Percentiles rank a stretch among this genome's conserved stretches.
These are phyloP conservation scores for Gandaritis pyraliata DNA, from an alignment of 2,888 invertebrate species.

Conservation along the genomic window DNA sequence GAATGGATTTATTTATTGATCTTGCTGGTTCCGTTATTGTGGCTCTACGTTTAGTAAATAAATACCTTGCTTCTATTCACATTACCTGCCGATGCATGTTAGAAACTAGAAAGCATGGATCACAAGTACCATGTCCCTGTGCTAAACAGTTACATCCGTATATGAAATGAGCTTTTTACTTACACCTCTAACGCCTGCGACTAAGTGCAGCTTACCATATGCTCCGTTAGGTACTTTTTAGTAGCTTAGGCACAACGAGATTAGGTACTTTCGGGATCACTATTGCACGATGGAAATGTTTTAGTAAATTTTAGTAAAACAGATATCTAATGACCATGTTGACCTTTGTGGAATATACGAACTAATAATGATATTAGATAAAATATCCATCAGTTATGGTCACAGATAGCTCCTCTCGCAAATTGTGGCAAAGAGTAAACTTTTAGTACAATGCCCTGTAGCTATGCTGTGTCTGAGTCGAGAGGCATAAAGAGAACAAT, in stretches of 20 bases:
- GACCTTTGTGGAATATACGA: no score
- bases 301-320: no score
- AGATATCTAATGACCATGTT: no score
- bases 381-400: no score
- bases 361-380: no score
- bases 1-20: conserved; percentile 82
- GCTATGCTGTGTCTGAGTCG: conserved; percentile 45
- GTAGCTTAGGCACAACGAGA: no score
- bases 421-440: conserved; percentile 15
- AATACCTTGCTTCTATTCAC: conserved; percentile 59
- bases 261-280: no score
- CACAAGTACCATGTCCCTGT: conserved; percentile 42
- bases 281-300: no score
- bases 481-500: conserved; percentile 59
- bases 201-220: no score
- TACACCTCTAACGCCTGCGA: conserved; percentile 29
- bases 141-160: conserved; percentile 59
- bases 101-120: conserved; percentile 46
- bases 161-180: conserved; percentile 42
- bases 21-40: conserved; percentile 77
- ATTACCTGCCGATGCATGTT: conserved; percentile 48
- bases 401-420: no score
- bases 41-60: conserved; percentile 63
- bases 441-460: conserved; percentile 55
- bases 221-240: no score